Evolutionary conservation across 2,888 invertebrate species (phyloP).

Genomic region (Ornithoptera alexandrae): DNA sequence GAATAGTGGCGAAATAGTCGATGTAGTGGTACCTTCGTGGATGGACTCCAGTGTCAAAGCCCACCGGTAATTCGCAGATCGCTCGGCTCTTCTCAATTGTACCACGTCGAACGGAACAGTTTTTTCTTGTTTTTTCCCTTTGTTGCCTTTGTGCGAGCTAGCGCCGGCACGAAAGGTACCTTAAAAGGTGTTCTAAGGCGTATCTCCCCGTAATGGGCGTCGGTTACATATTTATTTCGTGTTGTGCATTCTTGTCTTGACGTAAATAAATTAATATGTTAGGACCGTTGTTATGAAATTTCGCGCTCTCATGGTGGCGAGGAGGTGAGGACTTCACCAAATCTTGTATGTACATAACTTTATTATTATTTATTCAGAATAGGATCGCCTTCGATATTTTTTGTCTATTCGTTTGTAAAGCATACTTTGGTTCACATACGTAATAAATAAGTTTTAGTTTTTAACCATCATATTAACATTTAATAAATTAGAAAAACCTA

Average conservation of each 20-base stretch:
- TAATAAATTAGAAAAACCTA: too few species aligned
- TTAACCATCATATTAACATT: too few species aligned
- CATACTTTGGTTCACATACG: too few species aligned
- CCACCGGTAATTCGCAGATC: background rate
- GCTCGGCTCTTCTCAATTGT: conserved; percentile 38
- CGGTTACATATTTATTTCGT: conserved; percentile 78
- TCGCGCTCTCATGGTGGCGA: conserved; percentile 72
- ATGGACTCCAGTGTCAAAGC: too few species aligned
- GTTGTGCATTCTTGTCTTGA: conserved; percentile 74
- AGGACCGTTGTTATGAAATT: conserved; percentile 57
- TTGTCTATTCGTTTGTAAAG: too few species aligned
- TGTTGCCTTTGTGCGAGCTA: conserved; percentile 75
- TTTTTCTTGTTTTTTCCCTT: conserved; percentile 69
- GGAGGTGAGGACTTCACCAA: conserved; percentile 16
- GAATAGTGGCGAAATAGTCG: too few species aligned
- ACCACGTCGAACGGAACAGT: conserved; percentile 43
- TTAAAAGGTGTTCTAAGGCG: conserved; percentile 72
- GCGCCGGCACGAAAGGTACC: conserved; percentile 74
- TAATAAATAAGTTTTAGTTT: too few species aligned
- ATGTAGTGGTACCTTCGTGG: too few species aligned
- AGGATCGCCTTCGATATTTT: background rate
- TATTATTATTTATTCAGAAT: conserved; percentile 1
- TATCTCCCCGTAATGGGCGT: conserved; percentile 66
- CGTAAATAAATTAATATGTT: conserved; percentile 74
- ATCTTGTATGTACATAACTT: conserved; percentile 24